Base-by-base conservation (phyloP, 2,888 invertebrate genomes). In the Aromia moschata region DNA sequence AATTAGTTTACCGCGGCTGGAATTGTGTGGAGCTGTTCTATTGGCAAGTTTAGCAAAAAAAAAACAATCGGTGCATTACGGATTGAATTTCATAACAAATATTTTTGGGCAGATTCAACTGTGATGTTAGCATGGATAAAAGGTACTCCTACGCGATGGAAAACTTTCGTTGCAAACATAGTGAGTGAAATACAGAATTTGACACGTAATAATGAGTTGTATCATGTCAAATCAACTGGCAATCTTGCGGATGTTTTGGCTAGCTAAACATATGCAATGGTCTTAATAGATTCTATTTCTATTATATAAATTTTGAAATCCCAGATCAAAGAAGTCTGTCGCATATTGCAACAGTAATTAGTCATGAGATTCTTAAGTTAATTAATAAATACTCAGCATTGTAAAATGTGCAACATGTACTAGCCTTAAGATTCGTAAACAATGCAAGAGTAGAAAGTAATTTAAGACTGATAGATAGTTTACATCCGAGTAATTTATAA, bases 161-260 rank as follows among this genome's bases (percentile, higher is more conserved):
- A 62, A 12, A 64, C 66, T 1, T 69, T 64, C 38, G 56, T 69
- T 2, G 58, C 56, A 3, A 63, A 69, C 43, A 18, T 66, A 2
- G 62, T 67, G 0, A 7, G 44, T 18, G 52, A 49, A 43, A 65
- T 69, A n/a, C 65, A 65, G 30, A 17, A 38, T 17, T 14, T 62
- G 11, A 49, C 60, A 1, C 44, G 49, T 5, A 5, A n/a, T 0
- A 36, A 36, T 30, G 25, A 60, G 5, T 67, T 66, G 68, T 40
- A 47, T 20, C 60, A 70, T 58, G 56, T 68, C 9, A 2, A 7
- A 2, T 40, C 63, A 7, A 9, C 2, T 1, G 56, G 49, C 4
- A 65, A 66, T 47, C 61, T 61, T 9, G 68, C 69, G 2, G 69
- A 69, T 41, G n/a, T 62, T 3, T 25, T 67, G 14, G 59, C 61